phyloP scores from a whole-genome alignment of 2,113 vertebrate genomes.

The Alethe castanea region DNA sequence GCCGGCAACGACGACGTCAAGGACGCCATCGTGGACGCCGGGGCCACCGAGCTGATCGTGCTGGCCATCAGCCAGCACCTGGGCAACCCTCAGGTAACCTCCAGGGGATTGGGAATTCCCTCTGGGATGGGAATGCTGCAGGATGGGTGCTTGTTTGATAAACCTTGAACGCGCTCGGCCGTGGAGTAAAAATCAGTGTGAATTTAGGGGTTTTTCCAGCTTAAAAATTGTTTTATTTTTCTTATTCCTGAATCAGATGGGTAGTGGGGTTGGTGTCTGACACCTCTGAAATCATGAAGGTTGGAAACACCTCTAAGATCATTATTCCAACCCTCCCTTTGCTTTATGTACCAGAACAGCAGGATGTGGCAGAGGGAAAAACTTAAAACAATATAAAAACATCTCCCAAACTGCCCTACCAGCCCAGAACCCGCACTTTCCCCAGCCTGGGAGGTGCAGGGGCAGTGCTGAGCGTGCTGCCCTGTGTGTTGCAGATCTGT shows the following conservation, averaged over 20 bases:
- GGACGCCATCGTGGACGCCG: conserved; percentile 82
- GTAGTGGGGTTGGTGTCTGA: neutral
- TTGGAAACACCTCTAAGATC: neutral
- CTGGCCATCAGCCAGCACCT: conserved; percentile 87
- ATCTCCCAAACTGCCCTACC: rapidly evolving
- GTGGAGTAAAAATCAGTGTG: rapidly evolving
- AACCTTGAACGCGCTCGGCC: no score
- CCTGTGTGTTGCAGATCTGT: conserved; percentile 78
- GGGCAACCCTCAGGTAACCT: conserved; percentile 76
- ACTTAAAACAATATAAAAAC: rapidly evolving
- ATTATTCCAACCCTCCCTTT: no score
- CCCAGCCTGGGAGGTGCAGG: rapidly evolving
- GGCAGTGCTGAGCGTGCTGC: neutral
- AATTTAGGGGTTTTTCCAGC: no score
- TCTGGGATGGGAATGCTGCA: neutral
- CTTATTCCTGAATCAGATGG: neutral
- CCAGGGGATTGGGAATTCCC: neutral
- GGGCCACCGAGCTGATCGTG: conserved; percentile 84
- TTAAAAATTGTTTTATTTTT: rapidly evolving
- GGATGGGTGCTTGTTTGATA: no score
- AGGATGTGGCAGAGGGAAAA: no score
- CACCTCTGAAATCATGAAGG: rapidly evolving
- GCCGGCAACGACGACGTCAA: conserved; percentile 95
- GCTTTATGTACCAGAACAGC: no score
- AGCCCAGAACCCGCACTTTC: rapidly evolving